Conservation (phyloP, 2,797 vertebrate species). For the Notoglanidium macrostoma region DNA sequence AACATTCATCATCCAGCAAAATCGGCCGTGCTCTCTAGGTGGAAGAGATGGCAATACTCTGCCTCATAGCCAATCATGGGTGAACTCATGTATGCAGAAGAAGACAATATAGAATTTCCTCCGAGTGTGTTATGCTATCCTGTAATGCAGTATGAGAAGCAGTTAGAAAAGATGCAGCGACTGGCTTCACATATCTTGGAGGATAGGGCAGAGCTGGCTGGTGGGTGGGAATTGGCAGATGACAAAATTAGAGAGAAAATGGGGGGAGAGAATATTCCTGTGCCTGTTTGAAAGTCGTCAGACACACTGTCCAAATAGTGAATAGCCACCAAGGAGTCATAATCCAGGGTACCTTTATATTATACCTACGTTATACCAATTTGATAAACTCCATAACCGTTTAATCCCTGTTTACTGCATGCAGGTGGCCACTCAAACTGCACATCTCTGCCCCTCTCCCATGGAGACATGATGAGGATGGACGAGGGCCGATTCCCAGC, state of each 20-base stretch:
- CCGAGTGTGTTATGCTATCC: background rate
- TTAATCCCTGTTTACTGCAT: conserved; percentile 12
- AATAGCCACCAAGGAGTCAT: background rate
- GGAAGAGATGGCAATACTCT: background rate
- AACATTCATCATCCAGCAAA: background rate
- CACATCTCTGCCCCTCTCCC: conserved; percentile 89
- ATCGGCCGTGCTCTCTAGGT: background rate
- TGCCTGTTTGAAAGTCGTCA: background rate
- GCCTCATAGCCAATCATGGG: background rate
- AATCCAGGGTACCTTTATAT: background rate
- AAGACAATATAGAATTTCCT: background rate
- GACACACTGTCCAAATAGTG: background rate
- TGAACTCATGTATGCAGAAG: conserved; percentile 10
- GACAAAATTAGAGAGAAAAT: background rate
- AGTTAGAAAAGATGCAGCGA: background rate
- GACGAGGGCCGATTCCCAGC: conserved; percentile 94
- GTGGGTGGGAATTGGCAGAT: background rate
- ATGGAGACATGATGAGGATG: conserved; percentile 94
- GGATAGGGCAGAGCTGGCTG: background rate
- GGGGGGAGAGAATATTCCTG: background rate
- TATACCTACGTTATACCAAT: background rate
- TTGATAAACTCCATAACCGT: background rate
- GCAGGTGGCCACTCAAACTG: conserved; percentile 84
- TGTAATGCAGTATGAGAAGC: background rate
- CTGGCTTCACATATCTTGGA: background rate